Evolutionary conservation across 2,113 vertebrate species (phyloP), one percentile per base, ranked within the genome.

Genomic region (Colossoma macropomum): DNA sequence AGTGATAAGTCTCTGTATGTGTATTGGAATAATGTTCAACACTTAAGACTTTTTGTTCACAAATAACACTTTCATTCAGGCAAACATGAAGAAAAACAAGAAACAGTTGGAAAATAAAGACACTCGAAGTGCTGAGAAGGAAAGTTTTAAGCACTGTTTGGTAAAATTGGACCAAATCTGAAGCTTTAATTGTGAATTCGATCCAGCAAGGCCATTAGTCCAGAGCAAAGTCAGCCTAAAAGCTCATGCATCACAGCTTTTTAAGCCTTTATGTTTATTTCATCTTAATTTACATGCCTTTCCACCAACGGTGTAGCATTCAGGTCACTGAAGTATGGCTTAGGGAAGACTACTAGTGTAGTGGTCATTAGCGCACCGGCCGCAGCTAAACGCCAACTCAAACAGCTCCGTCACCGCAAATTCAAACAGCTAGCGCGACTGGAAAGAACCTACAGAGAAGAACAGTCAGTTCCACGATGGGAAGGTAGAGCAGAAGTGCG

Each of bases 281-380:
- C 41, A 45, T 45, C 10, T 45, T 17, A 4, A 23, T 8, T 69
- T 21, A 21, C 32, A 66, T 66, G 66, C 66, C 32, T 69, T 19
- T 71, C 68, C 68, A 71, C 34, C 34, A 45, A 23, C 25, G 34
- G 38, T 45, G 68, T 71, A 45, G 41, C 45, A 15, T 70, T 80
- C 30, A 72, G 34, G 25, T 25, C 62, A 30, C 50, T 52, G 54
- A 68, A 48, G 72, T 78, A 83, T 84, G 78, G 76, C 86, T 89
- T 59, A 50, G 74, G 65, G 81, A 83, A 85, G 63, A 85, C 30
- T 72, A 69, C 52, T 72, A 68, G 77, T 79, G 62, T 79, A 48
- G 62, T 68, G 77, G 77, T 79, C 77, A 60, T 63, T 17, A 41
- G 59, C 34, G 59, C 28, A 66, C 63, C 60, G 63, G 32, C 63